These are phyloP conservation scores for Bhutanitis thaidina DNA, from an alignment of 2,888 invertebrate genomes.

Conservation along the genomic window DNA sequence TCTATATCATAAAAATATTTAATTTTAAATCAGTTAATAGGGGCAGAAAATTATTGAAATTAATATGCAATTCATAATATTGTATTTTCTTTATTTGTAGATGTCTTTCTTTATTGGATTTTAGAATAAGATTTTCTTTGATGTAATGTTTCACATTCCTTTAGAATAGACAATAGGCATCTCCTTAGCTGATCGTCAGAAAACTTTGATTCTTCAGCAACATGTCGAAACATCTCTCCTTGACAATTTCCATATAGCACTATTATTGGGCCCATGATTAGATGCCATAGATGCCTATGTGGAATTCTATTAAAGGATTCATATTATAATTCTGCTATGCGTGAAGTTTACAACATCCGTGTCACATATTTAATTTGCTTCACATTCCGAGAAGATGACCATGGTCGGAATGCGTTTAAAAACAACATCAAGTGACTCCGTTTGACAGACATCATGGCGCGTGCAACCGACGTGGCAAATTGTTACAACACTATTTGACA, in stretches of 20 bases:
- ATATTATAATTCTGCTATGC: slow-evolving; percentile 7
- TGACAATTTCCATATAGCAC: no score
- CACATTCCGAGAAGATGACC: slow-evolving; percentile 11
- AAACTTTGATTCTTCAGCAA: no score
- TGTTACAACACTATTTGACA: slow-evolving; percentile 14
- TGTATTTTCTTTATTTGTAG: no score
- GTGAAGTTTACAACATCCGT: slow-evolving; percentile 14
- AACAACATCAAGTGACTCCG: slow-evolving; percentile 2
- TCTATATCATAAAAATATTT: no score
- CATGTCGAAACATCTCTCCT: no score
- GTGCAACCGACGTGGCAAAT: slow-evolving; percentile 8
- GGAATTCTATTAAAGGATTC: slow-evolving; percentile 5
- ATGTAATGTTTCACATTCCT: slow-evolving; percentile 25
- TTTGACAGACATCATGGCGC: slow-evolving; percentile 4
- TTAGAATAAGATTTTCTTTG: slow-evolving; percentile 33
- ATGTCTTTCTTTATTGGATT: slow-evolving; percentile 33
- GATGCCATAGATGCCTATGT: not conserved
- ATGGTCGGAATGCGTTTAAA: slow-evolving; percentile 12
- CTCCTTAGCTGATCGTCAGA: no score
- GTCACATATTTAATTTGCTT: slow-evolving; percentile 15
- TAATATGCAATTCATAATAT: no score
- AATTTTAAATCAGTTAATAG: no score
- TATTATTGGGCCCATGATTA: no score
- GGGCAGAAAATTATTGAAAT: no score
- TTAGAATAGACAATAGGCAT: no score